Evolutionary conservation across 92 coral and sea anemone species (phyloP), one percentile per base, ranked within the genome.

Genomic region (Plumapathes pennacea): DNA sequence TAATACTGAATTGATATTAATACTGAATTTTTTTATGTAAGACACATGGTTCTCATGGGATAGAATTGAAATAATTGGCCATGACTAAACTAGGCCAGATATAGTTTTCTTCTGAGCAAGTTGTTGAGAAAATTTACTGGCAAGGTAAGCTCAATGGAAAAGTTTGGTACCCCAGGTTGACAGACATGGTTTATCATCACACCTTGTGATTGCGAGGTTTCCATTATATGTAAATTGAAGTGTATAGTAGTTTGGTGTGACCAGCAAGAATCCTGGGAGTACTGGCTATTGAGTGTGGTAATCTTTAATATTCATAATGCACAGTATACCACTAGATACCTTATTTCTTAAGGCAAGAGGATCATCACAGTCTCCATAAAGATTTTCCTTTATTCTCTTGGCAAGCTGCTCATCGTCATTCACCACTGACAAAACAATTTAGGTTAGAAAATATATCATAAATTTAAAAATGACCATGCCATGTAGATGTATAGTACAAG

Each of bases 311-410:
- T 5, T 24, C 27, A 10, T 25, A 0, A 27, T 13, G 0, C n/a
- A 14, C 25, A 9, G 34, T 20, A 18, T 8, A 10, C 15, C 31
- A 34, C 55, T 14, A 34, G 39, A 25, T 27, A 82, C 88, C 83
- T 61, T 61, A 55, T 74, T 73, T 68, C 92, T 80, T 11, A 85
- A 50, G 18, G 57, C 87, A 61, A 85, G 74, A 1, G 88, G 87
- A 31, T 85, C 92, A 41, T 57, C 44, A 48, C 48, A 77, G 24
- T 78, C 86, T 32, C 63, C 83, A 6, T 89, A 89, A 66, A 87
- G 95, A 43, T 76, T 76, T 37, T 87, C 95, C 54, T 77, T 77
- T 33, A 87, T 81, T 51, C 60, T 76, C 30, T 38, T 47, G 10
- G 89, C 79, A 32, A 82, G 62, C 10, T 60, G 50, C 13, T 57